These are phyloP conservation scores for Meloidogyne exigua DNA, from an alignment of 1,140 invertebrate species.

Conservation along the genomic window DNA sequence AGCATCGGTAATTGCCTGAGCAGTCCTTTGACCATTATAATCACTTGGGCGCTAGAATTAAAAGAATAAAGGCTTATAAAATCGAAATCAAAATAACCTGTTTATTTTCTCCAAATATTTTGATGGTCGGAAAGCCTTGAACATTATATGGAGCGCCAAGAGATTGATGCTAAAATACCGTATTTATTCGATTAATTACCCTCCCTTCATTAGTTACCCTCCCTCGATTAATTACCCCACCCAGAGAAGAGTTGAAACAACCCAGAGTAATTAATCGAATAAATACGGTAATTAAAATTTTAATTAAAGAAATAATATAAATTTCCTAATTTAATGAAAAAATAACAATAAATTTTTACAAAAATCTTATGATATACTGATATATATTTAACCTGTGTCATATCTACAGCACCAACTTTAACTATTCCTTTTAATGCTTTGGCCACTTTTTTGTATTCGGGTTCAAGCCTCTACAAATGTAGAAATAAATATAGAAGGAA, in stretches of 20 bases:
- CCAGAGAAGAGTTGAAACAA: no score
- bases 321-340: no score
- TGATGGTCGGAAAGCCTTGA: slow-evolving; percentile 90
- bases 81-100: not conserved
- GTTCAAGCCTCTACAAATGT: slow-evolving; percentile 65
- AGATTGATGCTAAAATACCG: slow-evolving; percentile 70
- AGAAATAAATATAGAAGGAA: not conserved
- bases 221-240: no score
- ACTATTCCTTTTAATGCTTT: slow-evolving; percentile 84
- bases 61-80: not conserved
- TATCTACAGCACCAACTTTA: slow-evolving; percentile 89
- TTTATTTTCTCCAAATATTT: slow-evolving; percentile 85
- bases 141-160: slow-evolving; percentile 79
- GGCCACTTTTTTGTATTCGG: slow-evolving; percentile 84
- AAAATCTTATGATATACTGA: no score
- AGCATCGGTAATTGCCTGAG: slow-evolving; percentile 80
- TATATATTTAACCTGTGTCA: slow-evolving; percentile 75
- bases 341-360: no score
- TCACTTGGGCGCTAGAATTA: not conserved
- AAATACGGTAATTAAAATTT: no score
- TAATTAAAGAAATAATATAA: no score
- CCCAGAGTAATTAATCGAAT: no score
- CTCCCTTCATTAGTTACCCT: no score
- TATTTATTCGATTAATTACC: no score
- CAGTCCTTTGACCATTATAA: slow-evolving; percentile 74